A percentile compares a stretch with the other conserved stretches of the same genome.
Conservation (phyloP, 1,140 invertebrate species). For the Drosophila pseudoananassae region DNA sequence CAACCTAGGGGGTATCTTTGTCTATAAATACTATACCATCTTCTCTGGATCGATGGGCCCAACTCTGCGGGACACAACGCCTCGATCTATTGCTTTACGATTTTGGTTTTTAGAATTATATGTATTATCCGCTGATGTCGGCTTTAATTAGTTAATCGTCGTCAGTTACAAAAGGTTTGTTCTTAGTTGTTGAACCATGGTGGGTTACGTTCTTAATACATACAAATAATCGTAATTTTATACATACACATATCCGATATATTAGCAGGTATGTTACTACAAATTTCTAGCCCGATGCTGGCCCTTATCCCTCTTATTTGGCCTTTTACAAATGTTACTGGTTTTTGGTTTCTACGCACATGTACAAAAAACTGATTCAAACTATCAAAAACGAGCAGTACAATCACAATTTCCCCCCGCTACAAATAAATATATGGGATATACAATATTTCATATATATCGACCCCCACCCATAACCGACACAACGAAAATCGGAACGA, state of each 20-base stretch:
- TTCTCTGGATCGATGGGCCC: constrained; percentile 9
- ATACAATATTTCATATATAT: constrained; percentile 15
- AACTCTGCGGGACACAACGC: constrained; percentile 16
- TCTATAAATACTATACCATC: constrained; percentile 29
- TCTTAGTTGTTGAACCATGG: constrained; percentile 80
- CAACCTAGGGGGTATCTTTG: constrained; percentile 33
- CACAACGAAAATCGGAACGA: constrained; percentile 40
- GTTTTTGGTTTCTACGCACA: constrained; percentile 37
- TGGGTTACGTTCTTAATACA: constrained; percentile 80
- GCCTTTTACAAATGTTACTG: neutral
- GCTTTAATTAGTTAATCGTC: constrained; percentile 15
- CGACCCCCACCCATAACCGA: constrained; percentile 4
- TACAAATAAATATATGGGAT: constrained; percentile 25
- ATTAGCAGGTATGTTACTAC: constrained; percentile 47
- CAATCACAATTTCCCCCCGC: constrained; percentile 62
- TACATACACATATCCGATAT: constrained; percentile 53
- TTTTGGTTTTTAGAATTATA: constrained; percentile 3
- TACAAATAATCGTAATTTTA: constrained; percentile 52
- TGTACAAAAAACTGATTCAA: constrained; percentile 51
- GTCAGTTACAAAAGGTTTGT: constrained; percentile 76
- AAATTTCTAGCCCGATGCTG: constrained; percentile 54
- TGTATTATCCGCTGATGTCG: constrained; percentile 23
- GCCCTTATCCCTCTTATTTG: neutral
- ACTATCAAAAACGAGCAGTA: constrained; percentile 67
- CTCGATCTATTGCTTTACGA: constrained; percentile 47